A percentile compares a stretch with the other conserved stretches of the same genome.
Conservation (phyloP, 2,113 vertebrate genomes). For the Canis aureus region DNA sequence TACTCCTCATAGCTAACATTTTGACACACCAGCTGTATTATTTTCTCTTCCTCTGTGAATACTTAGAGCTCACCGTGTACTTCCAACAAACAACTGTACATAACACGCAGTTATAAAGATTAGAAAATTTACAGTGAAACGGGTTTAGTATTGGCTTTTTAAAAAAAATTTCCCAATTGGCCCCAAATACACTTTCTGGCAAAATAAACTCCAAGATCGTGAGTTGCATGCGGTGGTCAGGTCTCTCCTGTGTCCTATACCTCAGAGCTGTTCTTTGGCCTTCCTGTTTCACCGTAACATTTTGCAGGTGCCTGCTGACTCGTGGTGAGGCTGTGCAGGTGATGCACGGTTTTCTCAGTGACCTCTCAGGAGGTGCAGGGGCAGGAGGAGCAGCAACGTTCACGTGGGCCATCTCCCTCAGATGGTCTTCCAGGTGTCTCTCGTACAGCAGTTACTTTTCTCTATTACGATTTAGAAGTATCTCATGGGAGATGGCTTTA, state of each 20-base stretch:
- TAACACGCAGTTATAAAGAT: accelerated
- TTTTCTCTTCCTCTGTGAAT: not conserved
- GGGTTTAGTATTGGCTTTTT: not conserved
- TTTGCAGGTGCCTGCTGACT: not conserved
- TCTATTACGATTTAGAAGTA: no score
- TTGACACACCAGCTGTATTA: not conserved
- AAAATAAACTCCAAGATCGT: not conserved
- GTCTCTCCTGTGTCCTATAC: not conserved
- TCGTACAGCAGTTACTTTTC: no score
- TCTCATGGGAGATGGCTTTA: accelerated
- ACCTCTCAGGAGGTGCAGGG: not conserved
- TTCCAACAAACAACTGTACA: not conserved
- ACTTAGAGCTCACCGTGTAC: not conserved
- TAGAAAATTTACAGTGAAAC: not conserved
- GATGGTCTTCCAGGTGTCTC: not conserved
- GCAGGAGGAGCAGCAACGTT: not conserved
- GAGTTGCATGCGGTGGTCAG: not conserved
- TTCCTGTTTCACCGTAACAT: no score
- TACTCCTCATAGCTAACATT: accelerated
- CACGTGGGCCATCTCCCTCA: not conserved
- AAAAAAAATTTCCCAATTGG: not conserved
- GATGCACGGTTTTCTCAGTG: accelerated
- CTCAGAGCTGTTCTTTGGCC: accelerated
- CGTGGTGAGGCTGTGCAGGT: not conserved
- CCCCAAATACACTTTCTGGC: not conserved